Percentiles rank a stretch among this genome's conserved stretches.
phyloP scores from a whole-genome alignment of 2,113 vertebrate genomes.

The Asarcornis scutulata region DNA sequence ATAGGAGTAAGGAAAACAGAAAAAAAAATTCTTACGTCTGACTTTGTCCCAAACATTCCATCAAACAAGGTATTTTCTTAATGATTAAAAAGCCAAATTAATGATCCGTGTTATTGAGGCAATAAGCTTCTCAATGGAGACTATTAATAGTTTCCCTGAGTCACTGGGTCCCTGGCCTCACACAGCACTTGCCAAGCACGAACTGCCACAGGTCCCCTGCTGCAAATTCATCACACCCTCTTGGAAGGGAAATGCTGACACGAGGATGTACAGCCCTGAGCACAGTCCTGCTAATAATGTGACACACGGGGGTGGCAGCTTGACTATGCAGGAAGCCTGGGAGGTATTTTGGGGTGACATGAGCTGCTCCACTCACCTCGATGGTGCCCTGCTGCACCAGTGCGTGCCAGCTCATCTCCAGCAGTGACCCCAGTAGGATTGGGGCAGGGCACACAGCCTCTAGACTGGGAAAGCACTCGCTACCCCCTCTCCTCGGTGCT shows the following conservation, averaged over 20 bases:
- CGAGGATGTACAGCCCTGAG: neutral
- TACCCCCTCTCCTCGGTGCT: neutral
- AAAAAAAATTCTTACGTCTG: neutral
- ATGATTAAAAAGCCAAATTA: slow-evolving; percentile 59
- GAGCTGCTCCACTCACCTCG: neutral
- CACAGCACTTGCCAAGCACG: neutral
- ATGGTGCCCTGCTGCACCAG: fast-evolving
- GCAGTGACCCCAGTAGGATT: neutral
- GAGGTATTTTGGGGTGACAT: neutral
- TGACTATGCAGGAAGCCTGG: neutral
- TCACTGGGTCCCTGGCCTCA: neutral
- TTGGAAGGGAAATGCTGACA: neutral
- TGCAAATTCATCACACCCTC: neutral
- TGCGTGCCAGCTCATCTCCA: fast-evolving
- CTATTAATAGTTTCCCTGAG: slow-evolving; percentile 36
- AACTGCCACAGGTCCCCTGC: neutral
- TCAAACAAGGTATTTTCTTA: slow-evolving; percentile 51
- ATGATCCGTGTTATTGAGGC: slow-evolving; percentile 46
- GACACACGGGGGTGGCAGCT: neutral
- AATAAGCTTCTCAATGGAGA: neutral
- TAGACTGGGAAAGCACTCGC: neutral
- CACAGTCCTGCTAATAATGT: neutral
- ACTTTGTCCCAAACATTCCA: slow-evolving; percentile 16
- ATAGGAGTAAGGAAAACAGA: neutral
- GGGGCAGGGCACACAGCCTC: neutral